Evolutionary conservation across 2,888 invertebrate species (phyloP), one percentile per base, ranked within the genome.

Genomic region (Julus scandinavius): DNA sequence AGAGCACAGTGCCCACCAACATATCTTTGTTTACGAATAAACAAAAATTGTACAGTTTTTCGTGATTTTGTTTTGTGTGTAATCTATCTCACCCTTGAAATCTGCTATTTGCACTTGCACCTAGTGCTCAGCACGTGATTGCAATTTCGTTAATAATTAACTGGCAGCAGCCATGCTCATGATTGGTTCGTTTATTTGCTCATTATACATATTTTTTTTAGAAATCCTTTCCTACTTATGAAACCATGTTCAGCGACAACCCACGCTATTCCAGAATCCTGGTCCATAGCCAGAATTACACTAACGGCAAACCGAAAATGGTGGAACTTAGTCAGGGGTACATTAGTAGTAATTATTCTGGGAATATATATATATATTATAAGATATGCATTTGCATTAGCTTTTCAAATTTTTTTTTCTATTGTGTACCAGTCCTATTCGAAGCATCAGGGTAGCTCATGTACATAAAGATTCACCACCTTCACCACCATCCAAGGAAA

Each of bases 181-280:
- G 9, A 72, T 9, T 6, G 85, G 15, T 45, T 72, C 2, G 29
- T 72, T 87, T 93, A 91, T 94, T 94, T 91, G 90, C 90, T 85
- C 40, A 87, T 87, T 88, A 80, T 89, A 87, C 41, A n/a, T n/a
- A n/a, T 88, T 87, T 89, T 3, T 87, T 89, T 6, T 88, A 91
- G 91, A 90, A 90, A 90, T 89, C 90, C 83, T 90, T 89, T 20
- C 90, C 91, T 38, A 90, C 90, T 7, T 95, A 94, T 92, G 91
- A 92, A 2, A 93, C 93, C 0, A 94, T 95, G 94, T 95, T 95
- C 90, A 94, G 94, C 0, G 94, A 94, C 87, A 90, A 63, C 15
- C 87, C 87, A 29, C 54, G 72, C 29, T 87, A 87, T 11, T 63
- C 72, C 15, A 58, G 72, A 29, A 87, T 45, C 7, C 20, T 72